Conservation (phyloP, 2,888 invertebrate genomes). For the Zygothrica quintamaculata region DNA sequence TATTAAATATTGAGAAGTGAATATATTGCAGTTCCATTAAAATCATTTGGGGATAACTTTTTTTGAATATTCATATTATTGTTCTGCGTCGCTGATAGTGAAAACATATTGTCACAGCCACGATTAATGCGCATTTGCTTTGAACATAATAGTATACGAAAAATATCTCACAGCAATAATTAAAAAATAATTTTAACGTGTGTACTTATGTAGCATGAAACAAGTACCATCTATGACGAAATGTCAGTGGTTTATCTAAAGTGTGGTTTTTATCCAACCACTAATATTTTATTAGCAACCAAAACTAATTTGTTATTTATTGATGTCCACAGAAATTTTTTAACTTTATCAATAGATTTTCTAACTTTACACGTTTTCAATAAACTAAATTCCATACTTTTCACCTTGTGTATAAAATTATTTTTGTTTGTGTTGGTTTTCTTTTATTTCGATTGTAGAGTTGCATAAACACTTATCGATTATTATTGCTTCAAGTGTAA, state of each 20-base stretch:
- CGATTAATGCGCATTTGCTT: slow-evolving; percentile 24
- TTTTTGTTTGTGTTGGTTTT: slow-evolving; percentile 45
- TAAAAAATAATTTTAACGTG: neutral
- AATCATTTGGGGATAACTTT: no score
- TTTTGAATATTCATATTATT: slow-evolving; percentile 58
- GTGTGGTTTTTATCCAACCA: slow-evolving; percentile 22
- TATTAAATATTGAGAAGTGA: slow-evolving; percentile 51
- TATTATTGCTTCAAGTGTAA: no score
- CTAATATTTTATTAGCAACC: slow-evolving; percentile 12
- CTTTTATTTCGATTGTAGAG: slow-evolving; percentile 30
- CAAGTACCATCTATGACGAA: slow-evolving; percentile 58
- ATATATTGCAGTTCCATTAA: slow-evolving; percentile 46
- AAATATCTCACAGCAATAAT: no score
- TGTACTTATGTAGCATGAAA: slow-evolving; percentile 47
- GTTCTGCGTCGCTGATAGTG: slow-evolving; percentile 35
- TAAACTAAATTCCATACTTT: slow-evolving; percentile 73
- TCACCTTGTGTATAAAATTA: slow-evolving; percentile 62
- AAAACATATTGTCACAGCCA: slow-evolving; percentile 43
- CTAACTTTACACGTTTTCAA: slow-evolving; percentile 57
- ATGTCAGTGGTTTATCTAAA: slow-evolving; percentile 35
- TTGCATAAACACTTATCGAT: slow-evolving; percentile 33
- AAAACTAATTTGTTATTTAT: slow-evolving; percentile 25
- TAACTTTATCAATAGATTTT: slow-evolving; percentile 38
- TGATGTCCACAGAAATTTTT: slow-evolving; percentile 41
- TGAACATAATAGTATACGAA: slow-evolving; percentile 42